phyloP scores from a whole-genome alignment of 2,797 vertebrate genomes.

The Poliocrania exsul region DNA sequence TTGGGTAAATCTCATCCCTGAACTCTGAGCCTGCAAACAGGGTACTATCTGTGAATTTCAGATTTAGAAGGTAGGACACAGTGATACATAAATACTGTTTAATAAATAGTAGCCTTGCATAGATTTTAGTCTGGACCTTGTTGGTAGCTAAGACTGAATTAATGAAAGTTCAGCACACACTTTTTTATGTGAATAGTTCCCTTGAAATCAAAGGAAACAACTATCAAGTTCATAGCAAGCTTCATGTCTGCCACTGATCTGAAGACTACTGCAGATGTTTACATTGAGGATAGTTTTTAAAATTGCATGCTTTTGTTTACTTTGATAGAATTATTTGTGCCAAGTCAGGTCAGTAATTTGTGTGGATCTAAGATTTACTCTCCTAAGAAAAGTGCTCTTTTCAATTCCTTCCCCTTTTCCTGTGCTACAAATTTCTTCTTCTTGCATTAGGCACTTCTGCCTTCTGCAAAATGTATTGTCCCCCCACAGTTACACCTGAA shows the following conservation, averaged over 20 bases:
- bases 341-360: neutral
- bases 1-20: neutral
- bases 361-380: neutral
- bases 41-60: neutral
- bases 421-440: neutral
- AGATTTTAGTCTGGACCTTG: neutral
- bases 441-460: neutral
- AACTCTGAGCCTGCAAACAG: neutral
- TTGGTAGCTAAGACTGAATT: neutral
- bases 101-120: neutral
- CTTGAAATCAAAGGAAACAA: neutral
- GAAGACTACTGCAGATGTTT: neutral
- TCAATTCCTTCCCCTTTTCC: neutral
- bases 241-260: neutral
- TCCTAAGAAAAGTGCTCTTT: neutral
- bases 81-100: neutral
- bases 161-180: neutral
- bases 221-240: accelerated
- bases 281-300: neutral
- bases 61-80: neutral
- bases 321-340: neutral
- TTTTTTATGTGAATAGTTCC: neutral
- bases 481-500: neutral
- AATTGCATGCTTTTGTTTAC: neutral
- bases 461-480: neutral